Evolutionary conservation across 2,113 vertebrate genomes (phyloP), one percentile per base, ranked within the genome.

Genomic region (Dicrurus megarhynchus): DNA sequence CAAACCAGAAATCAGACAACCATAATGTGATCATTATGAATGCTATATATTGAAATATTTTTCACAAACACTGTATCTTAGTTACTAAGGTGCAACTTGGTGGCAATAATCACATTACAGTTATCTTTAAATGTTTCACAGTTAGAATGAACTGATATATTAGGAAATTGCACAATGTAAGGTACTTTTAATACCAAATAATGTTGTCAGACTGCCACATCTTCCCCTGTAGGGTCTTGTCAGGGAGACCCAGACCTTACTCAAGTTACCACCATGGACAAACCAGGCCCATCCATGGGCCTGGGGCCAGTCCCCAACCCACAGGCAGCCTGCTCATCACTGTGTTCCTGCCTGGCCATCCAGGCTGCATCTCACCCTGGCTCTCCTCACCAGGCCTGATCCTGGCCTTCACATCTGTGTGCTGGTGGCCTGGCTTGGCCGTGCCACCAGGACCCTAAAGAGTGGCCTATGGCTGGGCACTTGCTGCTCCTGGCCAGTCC

Each of bases 221-320:
- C 13, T 49, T 6, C 4, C 23, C 1, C 57, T 35, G 56, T 9
- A 30, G 4, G 5, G 14, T 26, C n/a, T 20, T 35, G 2, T 6
- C 18, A 33, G 6, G 3, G 23, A 70, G 13, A 26, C 4, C 7
- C 13, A 55, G 26, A 16, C 30, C 17, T 10, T 9, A 56, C 5
- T 22, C 2, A 14, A 68, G 33, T 1, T 2, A 46, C 13, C 0
- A 3, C 33, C 0, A 0, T 10, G 16, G 32, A n/a, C 6, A 3
- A 65, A 33, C 4, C 2, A 10, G 21, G n/a, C 6, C 15, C 1
- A 8, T 13, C 52, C 44, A 9, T 0, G 5, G 9, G 8, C 7
- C 41, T n/a, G 47, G 33, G 33, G 18, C 7, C 1, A 1, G 15
- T 42, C 10, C 15, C 18, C 0, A 3, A 6, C 27, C 50, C 32